Evolutionary conservation across 2,113 vertebrate genomes (phyloP).

Genomic region (Hippocampus mohnikei): DNA sequence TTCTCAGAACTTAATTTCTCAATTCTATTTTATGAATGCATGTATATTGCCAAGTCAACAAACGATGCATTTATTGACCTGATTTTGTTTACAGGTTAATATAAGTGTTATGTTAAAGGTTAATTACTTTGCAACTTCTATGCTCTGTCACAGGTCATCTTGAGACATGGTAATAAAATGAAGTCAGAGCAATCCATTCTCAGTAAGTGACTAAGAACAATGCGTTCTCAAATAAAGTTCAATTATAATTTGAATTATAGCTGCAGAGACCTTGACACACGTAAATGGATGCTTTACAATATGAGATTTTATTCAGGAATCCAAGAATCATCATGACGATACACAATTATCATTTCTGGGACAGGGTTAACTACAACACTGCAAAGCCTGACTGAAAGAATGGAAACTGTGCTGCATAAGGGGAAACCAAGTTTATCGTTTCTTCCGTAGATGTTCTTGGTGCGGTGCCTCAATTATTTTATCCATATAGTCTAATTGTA

Average conservation of each 20-base stretch:
- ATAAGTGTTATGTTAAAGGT: constrained; percentile 23
- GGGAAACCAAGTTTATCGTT: background rate
- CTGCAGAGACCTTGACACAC: background rate
- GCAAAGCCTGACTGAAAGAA: background rate
- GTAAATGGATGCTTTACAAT: background rate
- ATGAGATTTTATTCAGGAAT: background rate
- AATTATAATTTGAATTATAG: background rate
- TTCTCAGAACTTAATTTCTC: background rate
- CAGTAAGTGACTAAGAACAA: background rate
- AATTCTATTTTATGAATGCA: background rate
- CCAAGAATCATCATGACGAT: background rate
- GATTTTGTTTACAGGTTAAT: constrained; percentile 23
- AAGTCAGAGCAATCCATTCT: constrained; percentile 1
- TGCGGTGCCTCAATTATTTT: background rate
- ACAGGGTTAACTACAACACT: background rate
- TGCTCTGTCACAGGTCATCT: background rate
- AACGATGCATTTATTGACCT: constrained; percentile 25
- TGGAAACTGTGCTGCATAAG: background rate
- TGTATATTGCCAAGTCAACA: background rate
- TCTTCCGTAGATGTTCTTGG: background rate
- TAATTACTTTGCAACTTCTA: constrained; percentile 10
- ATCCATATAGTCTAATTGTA: too few relatives aligned
- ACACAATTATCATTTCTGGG: background rate
- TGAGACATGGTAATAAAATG: background rate
- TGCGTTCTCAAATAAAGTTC: background rate